A percentile compares a stretch with the other conserved stretches of the same genome.
phyloP scores from a whole-genome alignment of 2,797 vertebrate species.

The Sibirionetta formosa region DNA sequence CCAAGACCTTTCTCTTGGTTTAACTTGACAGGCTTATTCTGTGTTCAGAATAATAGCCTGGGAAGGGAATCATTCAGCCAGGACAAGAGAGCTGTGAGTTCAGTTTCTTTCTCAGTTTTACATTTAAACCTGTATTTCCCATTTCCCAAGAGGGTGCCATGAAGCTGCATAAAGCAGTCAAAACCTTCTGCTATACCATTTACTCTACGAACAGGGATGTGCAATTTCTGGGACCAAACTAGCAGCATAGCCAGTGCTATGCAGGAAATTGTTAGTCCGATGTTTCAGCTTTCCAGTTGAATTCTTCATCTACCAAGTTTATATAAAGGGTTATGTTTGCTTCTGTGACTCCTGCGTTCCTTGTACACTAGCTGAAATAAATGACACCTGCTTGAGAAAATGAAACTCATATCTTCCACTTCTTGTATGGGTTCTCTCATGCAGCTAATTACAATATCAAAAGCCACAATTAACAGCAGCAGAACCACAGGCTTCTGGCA shows the following conservation, averaged over 20 bases:
- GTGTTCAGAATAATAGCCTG: not conserved
- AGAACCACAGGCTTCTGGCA: not conserved
- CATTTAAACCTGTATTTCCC: not conserved
- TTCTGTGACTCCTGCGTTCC: not conserved
- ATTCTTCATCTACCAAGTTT: not conserved
- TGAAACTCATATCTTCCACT: not conserved
- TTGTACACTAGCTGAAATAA: not conserved
- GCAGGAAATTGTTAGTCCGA: not conserved
- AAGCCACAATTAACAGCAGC: accelerated
- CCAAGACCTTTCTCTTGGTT: not conserved
- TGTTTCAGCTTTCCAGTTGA: not conserved
- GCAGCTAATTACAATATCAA: not conserved
- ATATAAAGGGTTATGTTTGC: not conserved
- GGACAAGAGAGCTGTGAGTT: not conserved
- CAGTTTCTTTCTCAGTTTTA: not conserved
- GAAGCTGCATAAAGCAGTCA: not conserved
- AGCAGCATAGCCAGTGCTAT: accelerated
- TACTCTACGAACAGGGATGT: not conserved
- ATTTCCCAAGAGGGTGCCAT: not conserved
- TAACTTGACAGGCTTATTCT: not conserved
- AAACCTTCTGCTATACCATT: not conserved
- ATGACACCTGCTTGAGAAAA: not conserved
- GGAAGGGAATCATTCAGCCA: not conserved
- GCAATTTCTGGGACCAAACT: not conserved
- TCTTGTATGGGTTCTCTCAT: not conserved